Percentiles rank a stretch among this genome's conserved stretches.
Evolutionary conservation across 1,140 invertebrate species (phyloP).

Genomic region (Stegodyphus mimosarum): DNA sequence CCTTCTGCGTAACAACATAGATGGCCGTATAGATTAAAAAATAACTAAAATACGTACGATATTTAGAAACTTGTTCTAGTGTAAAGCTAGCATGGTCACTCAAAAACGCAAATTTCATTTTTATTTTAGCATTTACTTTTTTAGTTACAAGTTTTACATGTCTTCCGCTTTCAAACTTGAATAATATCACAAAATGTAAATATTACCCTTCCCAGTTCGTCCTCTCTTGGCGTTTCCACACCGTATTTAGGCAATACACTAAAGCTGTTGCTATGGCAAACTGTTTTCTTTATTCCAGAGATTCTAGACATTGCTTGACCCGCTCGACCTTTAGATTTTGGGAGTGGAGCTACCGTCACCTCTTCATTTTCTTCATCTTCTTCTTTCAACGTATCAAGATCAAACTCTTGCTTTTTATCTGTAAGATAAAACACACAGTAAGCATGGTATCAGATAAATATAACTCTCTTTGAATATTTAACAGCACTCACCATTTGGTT

Average conservation of each 20-base stretch:
- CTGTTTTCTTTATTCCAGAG: slow-evolving; percentile 85
- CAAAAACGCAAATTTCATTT: too few relatives aligned
- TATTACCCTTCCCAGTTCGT: slow-evolving; percentile 79
- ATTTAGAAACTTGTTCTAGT: too few relatives aligned
- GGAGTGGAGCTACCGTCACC: neutral
- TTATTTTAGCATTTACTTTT: too few relatives aligned
- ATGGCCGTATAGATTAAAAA: too few relatives aligned
- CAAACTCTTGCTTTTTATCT: slow-evolving; percentile 97
- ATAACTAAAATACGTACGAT: too few relatives aligned
- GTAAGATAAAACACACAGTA: slow-evolving; percentile 61
- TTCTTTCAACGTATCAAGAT: slow-evolving; percentile 71
- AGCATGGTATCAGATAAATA: too few relatives aligned
- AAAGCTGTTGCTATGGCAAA: slow-evolving; percentile 87
- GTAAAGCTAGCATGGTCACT: too few relatives aligned
- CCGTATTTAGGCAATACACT: slow-evolving; percentile 90
- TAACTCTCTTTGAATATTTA: too few relatives aligned
- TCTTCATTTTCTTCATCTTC: slow-evolving; percentile 48
- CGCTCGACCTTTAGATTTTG: slow-evolving; percentile 37
- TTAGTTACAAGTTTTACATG: too few relatives aligned
- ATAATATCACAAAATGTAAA: neutral
- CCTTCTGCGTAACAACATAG: too few relatives aligned
- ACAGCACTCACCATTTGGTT: slow-evolving; percentile 32
- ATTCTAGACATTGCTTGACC: slow-evolving; percentile 84
- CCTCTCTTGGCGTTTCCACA: slow-evolving; percentile 89
- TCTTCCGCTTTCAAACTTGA: too few relatives aligned